These are phyloP conservation scores for Crenichthys baileyi DNA, from an alignment of 2,797 vertebrate species.

Conservation along the genomic window DNA sequence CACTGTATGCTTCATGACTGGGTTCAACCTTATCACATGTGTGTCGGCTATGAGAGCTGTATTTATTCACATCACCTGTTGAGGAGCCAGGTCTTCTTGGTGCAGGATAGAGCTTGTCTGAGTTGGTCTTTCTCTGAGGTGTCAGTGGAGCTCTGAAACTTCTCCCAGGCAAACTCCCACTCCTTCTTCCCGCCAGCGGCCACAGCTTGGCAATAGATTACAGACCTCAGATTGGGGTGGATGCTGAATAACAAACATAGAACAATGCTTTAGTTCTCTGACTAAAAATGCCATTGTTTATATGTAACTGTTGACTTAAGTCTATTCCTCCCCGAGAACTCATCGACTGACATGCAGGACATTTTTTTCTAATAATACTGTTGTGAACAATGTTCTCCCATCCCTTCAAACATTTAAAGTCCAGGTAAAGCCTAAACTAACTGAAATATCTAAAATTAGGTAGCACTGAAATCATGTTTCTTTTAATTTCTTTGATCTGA, in stretches of 20 bases:
- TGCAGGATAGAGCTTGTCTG: constrained; percentile 85
- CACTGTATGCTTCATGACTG: neutral
- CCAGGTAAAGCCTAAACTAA: neutral
- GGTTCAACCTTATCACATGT: neutral
- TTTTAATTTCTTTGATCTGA: neutral
- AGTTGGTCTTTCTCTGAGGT: constrained; percentile 85
- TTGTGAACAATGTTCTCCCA: neutral
- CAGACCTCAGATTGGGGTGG: constrained; percentile 84
- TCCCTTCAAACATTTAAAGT: neutral
- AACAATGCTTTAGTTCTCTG: constrained; percentile 6
- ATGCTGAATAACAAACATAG: constrained; percentile 70
- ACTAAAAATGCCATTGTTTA: neutral
- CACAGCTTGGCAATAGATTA: constrained; percentile 89
- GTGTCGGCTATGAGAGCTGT: neutral
- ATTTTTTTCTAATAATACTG: neutral
- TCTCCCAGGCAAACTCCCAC: constrained; percentile 89
- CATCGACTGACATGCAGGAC: neutral
- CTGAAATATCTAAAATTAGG: neutral
- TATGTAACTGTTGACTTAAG: neutral
- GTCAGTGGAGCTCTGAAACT: constrained; percentile 60
- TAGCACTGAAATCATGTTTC: neutral
- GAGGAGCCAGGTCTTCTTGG: constrained; percentile 87
- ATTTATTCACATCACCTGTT: constrained; percentile 80
- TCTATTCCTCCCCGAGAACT: neutral
- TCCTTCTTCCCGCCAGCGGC: constrained; percentile 79